Base-by-base conservation (phyloP, 2,888 invertebrate genomes). In the Exocentrus adspersus region DNA sequence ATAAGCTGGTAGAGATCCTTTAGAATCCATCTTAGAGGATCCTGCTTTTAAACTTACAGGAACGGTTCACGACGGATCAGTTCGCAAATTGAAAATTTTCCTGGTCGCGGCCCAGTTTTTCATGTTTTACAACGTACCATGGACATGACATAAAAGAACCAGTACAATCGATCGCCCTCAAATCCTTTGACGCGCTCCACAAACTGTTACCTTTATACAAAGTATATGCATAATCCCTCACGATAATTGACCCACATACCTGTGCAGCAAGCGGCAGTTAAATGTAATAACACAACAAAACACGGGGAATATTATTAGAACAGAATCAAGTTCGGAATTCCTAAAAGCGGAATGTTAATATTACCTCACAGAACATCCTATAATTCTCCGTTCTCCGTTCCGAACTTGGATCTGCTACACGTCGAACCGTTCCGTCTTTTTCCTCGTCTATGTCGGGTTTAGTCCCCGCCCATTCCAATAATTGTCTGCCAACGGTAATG, bases 401-500 rank as follows among this genome's bases (percentile, higher is more conserved):
- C 19, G 12, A 4, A 37, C n/a, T n/a, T 10, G 7, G 12, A 21
- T 21, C 14, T 41, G 5, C 53, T 24, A 14, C 24, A 53, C 53
- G 53, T 41, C 41, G 4, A 10, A 5, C 41, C 1, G 2, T 9
- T 21, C 19, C 32, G 4, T 53, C 53, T 9, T 37, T 21, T n/a
- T n/a, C n/a, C n/a, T n/a, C 14, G 19, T 14, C 7, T 1, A 14
- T 30, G n/a, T 20, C 19, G 20, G 30, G 6, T 42, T 21, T 32
- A n/a, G 12, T 19, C 12, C 52, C 53, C 53, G 53, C 53, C 53
- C 53, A 53, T 41, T 12, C n/a, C 53, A 20, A 37, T 37, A 37
- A 21, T 53, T 41, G 42, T 53, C 53, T 53, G 53, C 53, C 53
- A 53, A 53, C 53, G 14, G 24, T 53, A 52, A 52, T 52, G 24